Evolutionary conservation across 2,113 vertebrate species (phyloP), one percentile per base, ranked within the genome.

Genomic region (Festucalex cinctus): DNA sequence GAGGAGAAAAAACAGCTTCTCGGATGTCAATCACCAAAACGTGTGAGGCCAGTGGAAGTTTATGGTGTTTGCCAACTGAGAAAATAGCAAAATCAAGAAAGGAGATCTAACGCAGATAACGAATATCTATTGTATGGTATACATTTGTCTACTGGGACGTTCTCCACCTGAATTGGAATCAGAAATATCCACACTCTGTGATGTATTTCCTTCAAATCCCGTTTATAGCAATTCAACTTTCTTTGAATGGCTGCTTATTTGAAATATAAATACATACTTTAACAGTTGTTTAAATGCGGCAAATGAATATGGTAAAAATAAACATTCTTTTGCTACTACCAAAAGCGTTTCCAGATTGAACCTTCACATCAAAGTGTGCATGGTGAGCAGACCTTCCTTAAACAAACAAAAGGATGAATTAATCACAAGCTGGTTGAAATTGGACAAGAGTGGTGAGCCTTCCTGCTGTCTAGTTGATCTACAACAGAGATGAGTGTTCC

Each of bases 21-120:
- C 8, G 73, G 49, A 78, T 72, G 68, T 70, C 14, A 9, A 69
- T 79, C 69, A 62, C 26, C 43, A 71, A 28, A 68, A 75, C 58
- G 44, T 46, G 51, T 62, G 63, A 73, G 65, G 35, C 59, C 66
- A 72, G 67, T 24, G 1, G 66, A 65, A 57, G 73, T 65, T 39
- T 39, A n/a, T n/a, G 58, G 10, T 51, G 54, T 12, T 70, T 73
- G 78, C 74, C 84, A 90, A 89, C 90, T 91, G 90, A 89, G 83
- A 80, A 91, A 91, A 91, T 85, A 91, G 39, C 61, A 64, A 76
- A 76, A 70, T 81, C 76, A 76, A 41, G 48, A 32, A 53, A 59
- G 69, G 66, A 76, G 74, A 68, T 66, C 53, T 46, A 73, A 66
- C 10, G 36, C 4, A 70, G 76, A 76, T 76, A 71, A 57, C 71